Percentiles rank a stretch among this genome's conserved stretches.
Evolutionary conservation across 2,113 vertebrate species (phyloP).

Genomic region (Odocoileus hemionus): DNA sequence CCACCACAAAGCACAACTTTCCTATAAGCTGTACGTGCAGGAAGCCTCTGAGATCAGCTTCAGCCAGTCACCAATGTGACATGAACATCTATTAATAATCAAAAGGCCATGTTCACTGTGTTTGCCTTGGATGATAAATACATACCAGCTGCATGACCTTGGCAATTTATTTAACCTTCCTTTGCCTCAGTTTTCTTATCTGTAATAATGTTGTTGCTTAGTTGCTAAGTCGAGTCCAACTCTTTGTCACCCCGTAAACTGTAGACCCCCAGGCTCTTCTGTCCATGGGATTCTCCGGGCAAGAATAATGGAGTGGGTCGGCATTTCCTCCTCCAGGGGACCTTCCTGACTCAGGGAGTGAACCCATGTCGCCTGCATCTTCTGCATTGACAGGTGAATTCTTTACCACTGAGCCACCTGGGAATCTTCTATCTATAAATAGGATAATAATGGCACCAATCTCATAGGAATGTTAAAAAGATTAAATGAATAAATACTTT

Average conservation of each 20-base stretch:
- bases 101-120: not conserved
- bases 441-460: not conserved
- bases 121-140: not conserved
- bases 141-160: too few species aligned
- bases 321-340: not conserved
- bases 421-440: not conserved
- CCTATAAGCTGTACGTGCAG: not conserved
- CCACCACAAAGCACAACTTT: not conserved
- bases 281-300: not conserved
- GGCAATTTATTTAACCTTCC: not conserved
- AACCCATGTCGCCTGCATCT: not conserved
- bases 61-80: not conserved
- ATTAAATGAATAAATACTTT: not conserved
- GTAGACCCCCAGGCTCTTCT: not conserved
- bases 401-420: not conserved
- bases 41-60: not conserved
- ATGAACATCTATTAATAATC: not conserved
- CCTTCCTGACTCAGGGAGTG: too few species aligned
- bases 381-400: not conserved
- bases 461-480: not conserved
- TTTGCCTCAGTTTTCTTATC: not conserved
- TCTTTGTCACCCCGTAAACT: not conserved
- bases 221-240: not conserved
- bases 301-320: not conserved
- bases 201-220: not conserved